phyloP scores from a whole-genome alignment of 2,797 vertebrate genomes.

The Iguana delicatissima region DNA sequence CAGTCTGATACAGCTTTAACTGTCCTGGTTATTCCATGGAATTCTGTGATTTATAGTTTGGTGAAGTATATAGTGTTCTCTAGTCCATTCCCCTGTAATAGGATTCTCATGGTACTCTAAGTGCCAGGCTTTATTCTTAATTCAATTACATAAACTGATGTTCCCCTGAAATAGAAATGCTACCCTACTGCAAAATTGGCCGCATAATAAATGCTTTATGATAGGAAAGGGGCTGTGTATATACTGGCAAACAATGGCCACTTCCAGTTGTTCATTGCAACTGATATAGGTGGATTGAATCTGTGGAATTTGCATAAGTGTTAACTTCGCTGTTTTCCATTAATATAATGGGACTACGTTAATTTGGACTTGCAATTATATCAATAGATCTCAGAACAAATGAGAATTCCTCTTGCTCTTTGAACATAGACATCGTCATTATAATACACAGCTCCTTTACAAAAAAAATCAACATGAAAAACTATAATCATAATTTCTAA shows the following conservation, averaged over 20 bases:
- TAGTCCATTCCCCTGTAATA: no score
- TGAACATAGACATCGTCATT: not conserved
- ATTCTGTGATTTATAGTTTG: no score
- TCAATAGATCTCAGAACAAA: not conserved
- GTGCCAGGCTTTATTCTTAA: no score
- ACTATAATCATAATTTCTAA: slow-evolving; percentile 10
- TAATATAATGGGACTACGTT: no score
- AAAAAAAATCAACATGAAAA: not conserved
- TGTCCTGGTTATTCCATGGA: not conserved
- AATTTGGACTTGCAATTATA: no score
- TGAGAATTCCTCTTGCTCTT: slow-evolving; percentile 17
- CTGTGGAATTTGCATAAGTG: no score
- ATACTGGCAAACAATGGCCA: not conserved
- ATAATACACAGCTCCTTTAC: not conserved
- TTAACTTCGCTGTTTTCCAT: no score
- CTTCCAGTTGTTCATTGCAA: no score
- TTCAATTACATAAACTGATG: no score
- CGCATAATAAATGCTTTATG: not conserved
- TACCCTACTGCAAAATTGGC: not conserved
- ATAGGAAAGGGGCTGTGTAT: not conserved
- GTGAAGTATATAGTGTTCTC: no score
- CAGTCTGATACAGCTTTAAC: not conserved
- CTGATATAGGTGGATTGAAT: no score
- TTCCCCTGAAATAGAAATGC: not conserved
- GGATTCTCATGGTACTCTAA: no score